Base-by-base conservation (phyloP, 2,888 invertebrate genomes). In the Leucania comma region DNA sequence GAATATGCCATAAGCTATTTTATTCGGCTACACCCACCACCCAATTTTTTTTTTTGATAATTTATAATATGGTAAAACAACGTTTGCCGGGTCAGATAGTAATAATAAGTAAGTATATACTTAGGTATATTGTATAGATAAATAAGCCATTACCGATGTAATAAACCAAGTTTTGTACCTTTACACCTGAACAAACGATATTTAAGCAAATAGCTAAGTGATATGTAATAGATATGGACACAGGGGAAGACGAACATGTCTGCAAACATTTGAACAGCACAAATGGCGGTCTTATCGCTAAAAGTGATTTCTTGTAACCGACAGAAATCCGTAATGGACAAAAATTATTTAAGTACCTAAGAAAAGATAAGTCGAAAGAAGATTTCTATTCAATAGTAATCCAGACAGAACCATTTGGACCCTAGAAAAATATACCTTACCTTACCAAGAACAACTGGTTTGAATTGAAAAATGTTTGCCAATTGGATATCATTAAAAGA, bases 231-330 rank as follows among this genome's bases (percentile, higher is more conserved):
- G 50, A 72, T 72, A 68, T 29, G 57, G 46, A 5, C 10, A 50
- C 22, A 75, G 32, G 72, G 56, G 20, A 29, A 75, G n/a, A 75
- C 0, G 9, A 51, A 68, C 29, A 53, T 32, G 29, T 48, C 20
- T 38, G 68, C 46, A 76, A 76, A 76, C 35, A 72, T 76, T 72
- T 72, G 50, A 51, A 57, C 50, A 26, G 68, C 20, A 35, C 67
- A 75, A 72, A 72, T 72, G 35, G 76, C 50, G 10, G 10, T 46
- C 75, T 72, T 72, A 72, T 72, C 72, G 57, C 68, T 75, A 75
- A 75, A 68, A 72, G 57, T 72, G 20, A 68, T 67, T 66, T 57
- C 76, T 68, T 75, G 68, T 58, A 67, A 32, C 2, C 26, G 14
- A 72, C 68, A 75, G 12, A 72, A 57, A 75, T 72, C 50, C 42